Evolutionary conservation across 1,140 invertebrate species (phyloP).

Genomic region (Drosophila ananassae): DNA sequence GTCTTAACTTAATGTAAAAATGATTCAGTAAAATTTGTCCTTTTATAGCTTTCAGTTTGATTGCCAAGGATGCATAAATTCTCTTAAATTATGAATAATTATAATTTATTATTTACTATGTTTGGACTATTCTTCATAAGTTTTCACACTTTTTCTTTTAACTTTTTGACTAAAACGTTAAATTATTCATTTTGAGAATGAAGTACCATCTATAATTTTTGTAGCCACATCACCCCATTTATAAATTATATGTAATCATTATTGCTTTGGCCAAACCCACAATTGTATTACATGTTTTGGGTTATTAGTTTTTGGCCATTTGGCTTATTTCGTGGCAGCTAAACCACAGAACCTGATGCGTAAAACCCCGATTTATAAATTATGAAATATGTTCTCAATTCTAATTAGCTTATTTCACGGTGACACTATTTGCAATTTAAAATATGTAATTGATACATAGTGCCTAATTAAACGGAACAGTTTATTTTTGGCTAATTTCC

Average conservation of each 20-base stretch:
- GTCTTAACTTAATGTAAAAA: neutral
- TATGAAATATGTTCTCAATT: slow-evolving; percentile 28
- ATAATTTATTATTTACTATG: too few relatives aligned
- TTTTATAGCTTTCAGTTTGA: neutral
- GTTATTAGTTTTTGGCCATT: neutral
- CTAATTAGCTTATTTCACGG: slow-evolving; percentile 49
- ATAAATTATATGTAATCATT: neutral
- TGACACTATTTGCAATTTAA: slow-evolving; percentile 26
- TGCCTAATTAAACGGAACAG: slow-evolving; percentile 44
- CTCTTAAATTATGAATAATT: too few relatives aligned
- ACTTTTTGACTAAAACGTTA: neutral
- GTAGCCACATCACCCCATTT: neutral
- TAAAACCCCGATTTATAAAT: slow-evolving; percentile 26
- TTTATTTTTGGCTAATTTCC: slow-evolving; percentile 13
- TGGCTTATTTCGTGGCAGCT: neutral
- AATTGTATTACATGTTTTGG: neutral
- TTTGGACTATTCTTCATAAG: too few relatives aligned
- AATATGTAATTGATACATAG: slow-evolving; percentile 20
- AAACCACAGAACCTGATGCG: slow-evolving; percentile 31
- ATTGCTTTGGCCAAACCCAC: neutral
- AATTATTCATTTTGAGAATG: slow-evolving; percentile 17
- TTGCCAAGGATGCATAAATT: neutral
- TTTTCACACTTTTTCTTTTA: neutral
- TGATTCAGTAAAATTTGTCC: neutral
- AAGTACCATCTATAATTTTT: neutral